Evolutionary conservation across 2,797 vertebrate genomes (phyloP).

Genomic region (Cyprinella venusta): DNA sequence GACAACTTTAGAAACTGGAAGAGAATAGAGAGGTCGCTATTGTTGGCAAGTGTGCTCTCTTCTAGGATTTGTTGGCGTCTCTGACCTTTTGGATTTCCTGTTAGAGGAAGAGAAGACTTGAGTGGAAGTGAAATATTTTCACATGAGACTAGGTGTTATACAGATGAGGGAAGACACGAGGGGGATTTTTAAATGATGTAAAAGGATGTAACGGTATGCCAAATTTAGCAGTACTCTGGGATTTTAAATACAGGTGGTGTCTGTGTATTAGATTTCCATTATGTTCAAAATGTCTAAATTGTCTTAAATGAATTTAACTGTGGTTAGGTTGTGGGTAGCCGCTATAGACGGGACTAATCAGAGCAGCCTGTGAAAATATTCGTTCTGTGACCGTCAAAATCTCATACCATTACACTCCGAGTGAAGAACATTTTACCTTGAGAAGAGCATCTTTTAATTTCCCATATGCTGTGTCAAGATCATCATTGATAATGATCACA

Average conservation of each 20-base stretch:
- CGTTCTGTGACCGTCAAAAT: not conserved
- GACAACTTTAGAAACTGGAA: not conserved
- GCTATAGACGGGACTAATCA: not conserved
- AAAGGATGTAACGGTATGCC: not conserved
- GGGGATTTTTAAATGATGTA: not conserved
- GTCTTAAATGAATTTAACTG: not conserved
- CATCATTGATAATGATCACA: constrained; percentile 87
- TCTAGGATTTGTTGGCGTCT: constrained; percentile 23
- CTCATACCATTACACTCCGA: not conserved
- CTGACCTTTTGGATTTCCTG: constrained; percentile 61
- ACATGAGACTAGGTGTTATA: not conserved
- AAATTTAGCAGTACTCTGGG: not conserved
- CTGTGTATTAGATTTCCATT: not conserved
- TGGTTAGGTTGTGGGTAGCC: not conserved
- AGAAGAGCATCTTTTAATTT: constrained; percentile 80
- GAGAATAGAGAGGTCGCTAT: not conserved
- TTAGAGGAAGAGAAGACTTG: constrained; percentile 8
- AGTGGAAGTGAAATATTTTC: not conserved
- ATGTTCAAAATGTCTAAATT: not conserved
- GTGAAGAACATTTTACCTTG: constrained; percentile 78
- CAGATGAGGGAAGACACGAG: not conserved
- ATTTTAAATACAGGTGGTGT: not conserved
- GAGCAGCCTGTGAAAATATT: not conserved
- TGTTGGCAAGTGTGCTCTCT: not conserved
- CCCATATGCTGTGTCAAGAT: constrained; percentile 85